Base-by-base conservation (phyloP, 2,113 vertebrate species). In the Grammatotria lemairii region DNA sequence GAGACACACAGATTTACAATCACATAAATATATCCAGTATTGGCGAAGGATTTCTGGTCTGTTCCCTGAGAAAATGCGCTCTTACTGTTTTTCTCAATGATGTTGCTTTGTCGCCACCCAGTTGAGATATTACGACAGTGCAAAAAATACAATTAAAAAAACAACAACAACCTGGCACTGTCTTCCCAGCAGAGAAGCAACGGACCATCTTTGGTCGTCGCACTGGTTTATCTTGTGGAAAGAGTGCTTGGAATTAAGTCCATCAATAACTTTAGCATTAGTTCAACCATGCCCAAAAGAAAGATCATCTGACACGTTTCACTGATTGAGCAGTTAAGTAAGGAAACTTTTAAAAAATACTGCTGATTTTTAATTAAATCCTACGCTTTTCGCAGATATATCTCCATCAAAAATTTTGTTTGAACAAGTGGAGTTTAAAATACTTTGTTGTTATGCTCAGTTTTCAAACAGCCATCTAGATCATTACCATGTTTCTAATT, bases 51-150 rank as follows among this genome's bases (percentile, higher is more conserved):
- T 49, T 78, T 19, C 70, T 19, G 14, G 55, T 9, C 23, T 4
- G 17, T 13, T 12, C 26, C 19, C 38, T 28, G 38, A 35, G 31
- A 23, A 40, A 80, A 5, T 23, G 51, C 42, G 9, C 16, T 19
- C 4, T 17, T 53, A 16, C 9, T 60, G 4, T 5, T 53, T 85
- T 85, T 60, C 7, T 63, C 58, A 63, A 35, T 35, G 2, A 63
- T 78, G 16, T 26, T 9, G 10, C 14, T 80, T 53, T 90, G 40
- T 85, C 86, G 82, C 88, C 91, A 81, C 57, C 92, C 9, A 81
- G 86, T 91, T 89, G 86, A 38, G 0, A 19, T 3, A 10, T 2
- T 4, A 5, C 3, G 1, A 21, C 4, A 84, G 5, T 3, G 9
- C 33, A 86, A 17, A 42, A 8, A 70, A 63, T 7, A 35, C 9